These are phyloP conservation scores for Apomyelois bistriatella DNA, from an alignment of 2,888 invertebrate genomes.

Conservation along the genomic window DNA sequence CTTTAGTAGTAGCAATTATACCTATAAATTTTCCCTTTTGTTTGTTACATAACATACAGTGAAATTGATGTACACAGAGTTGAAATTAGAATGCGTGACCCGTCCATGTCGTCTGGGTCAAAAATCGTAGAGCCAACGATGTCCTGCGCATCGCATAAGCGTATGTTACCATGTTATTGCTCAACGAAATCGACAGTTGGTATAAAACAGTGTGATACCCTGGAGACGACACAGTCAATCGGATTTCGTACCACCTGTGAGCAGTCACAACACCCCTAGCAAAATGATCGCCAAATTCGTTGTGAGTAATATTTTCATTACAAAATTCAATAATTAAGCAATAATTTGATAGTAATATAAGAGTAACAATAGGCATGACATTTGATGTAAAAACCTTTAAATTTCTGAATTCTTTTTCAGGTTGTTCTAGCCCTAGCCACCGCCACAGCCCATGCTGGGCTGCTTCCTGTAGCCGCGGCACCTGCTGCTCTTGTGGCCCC, in stretches of 20 bases:
- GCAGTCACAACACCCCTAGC: constrained; percentile 67
- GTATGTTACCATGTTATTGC: constrained; percentile 46
- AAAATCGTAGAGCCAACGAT: constrained; percentile 58
- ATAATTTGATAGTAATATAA: neutral
- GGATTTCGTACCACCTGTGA: constrained; percentile 53
- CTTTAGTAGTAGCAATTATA: constrained; percentile 13
- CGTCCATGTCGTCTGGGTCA: constrained; percentile 66
- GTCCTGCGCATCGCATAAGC: constrained; percentile 62
- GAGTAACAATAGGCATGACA: too few relatives aligned
- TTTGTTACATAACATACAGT: constrained; percentile 62
- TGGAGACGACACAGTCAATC: constrained; percentile 65
- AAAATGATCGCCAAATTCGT: constrained; percentile 78
- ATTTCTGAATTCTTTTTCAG: constrained; percentile 41
- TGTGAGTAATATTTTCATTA: constrained; percentile 44
- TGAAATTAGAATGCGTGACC: constrained; percentile 67
- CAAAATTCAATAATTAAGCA: neutral
- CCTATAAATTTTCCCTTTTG: constrained; percentile 38
- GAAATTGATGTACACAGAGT: constrained; percentile 66
- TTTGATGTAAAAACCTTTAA: neutral
- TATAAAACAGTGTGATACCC: constrained; percentile 67
- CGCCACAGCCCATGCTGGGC: constrained; percentile 51
- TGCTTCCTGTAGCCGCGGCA: constrained; percentile 53
- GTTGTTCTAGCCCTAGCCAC: constrained; percentile 51
- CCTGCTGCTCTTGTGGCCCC: constrained; percentile 79
- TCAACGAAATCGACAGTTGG: constrained; percentile 52